Base-by-base conservation (phyloP, 2,888 invertebrate genomes). In the Macrosoma leucophasiata region DNA sequence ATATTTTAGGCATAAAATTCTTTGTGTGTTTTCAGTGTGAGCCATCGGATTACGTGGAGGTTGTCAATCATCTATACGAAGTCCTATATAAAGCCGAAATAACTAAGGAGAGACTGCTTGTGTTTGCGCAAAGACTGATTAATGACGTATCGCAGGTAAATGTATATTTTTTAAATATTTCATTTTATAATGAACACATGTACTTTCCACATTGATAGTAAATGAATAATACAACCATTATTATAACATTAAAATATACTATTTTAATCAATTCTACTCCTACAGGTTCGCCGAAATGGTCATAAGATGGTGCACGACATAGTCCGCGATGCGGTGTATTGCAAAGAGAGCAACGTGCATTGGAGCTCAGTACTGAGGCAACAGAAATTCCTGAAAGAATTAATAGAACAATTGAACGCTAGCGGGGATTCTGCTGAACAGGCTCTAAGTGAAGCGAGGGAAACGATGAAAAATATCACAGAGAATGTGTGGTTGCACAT, bases 71-170 rank as follows among this genome's bases (percentile, higher is more conserved):
- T 89, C 67, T 95, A 30, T 86, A 88, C 45, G 92, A 95, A 52
- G 78, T 96, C 14, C 60, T 96, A 15, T 92, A 89, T 55, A 70
- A 88, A 4, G 89, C 91, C 0, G 86, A 89, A 46, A 88, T 95
- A 48, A 90, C 89, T 0, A 85, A 87, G 8, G 93, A 94, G 29
- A 81, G 95, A 42, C 66, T 95, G 25, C 87, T 90, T 52, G 90
- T 94, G 13, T 90, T 93, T 45, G 91, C 93, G 0, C 90, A 90
- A 41, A 93, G 95, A 67, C 87, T 96, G 76, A 86, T 91, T 27
- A 95, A 94, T 50, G 92, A 94, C 42, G 91, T 94, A 1, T 86
- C 93, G 1, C 90, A 91, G 66, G 86, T 89, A 56, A 47, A 12
- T 29, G 27, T 7, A 23, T 13, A 25, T 19, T 28, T 22, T 9